Evolutionary conservation across 2,888 invertebrate species (phyloP).

Genomic region (Camptogramma bilineatum): DNA sequence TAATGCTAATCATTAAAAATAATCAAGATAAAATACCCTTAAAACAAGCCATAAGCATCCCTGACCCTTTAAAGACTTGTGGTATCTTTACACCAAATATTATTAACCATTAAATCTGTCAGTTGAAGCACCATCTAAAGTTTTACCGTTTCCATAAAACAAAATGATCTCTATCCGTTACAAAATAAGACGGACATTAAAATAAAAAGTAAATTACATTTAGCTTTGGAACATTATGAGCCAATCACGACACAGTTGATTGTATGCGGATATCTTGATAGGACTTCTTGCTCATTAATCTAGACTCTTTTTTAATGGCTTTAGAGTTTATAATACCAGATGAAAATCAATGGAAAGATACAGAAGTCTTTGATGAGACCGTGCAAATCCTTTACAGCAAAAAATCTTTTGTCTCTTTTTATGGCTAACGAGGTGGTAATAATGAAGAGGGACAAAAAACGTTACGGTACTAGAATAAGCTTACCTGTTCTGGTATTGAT

Average conservation of each 20-base stretch:
- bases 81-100: slow-evolving; percentile 56
- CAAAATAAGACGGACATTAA: slow-evolving; percentile 27
- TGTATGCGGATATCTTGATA: slow-evolving; percentile 63
- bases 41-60: too few species aligned
- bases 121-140: slow-evolving; percentile 48
- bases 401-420: slow-evolving; percentile 61
- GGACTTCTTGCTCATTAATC: slow-evolving; percentile 37
- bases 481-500: slow-evolving; percentile 45
- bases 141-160: slow-evolving; percentile 16
- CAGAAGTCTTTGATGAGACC: slow-evolving; percentile 59
- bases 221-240: slow-evolving; percentile 50
- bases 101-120: slow-evolving; percentile 59
- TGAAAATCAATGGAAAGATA: slow-evolving; percentile 44
- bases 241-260: slow-evolving; percentile 64
- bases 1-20: too few species aligned
- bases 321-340: slow-evolving; percentile 38
- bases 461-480: slow-evolving; percentile 45
- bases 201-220: slow-evolving; percentile 23
- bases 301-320: slow-evolving; percentile 6
- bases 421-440: slow-evolving; percentile 57
- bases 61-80: too few species aligned
- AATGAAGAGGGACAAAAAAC: slow-evolving; percentile 55
- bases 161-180: slow-evolving; percentile 31
- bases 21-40: too few species aligned
- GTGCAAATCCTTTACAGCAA: slow-evolving; percentile 59